Conservation (phyloP, 2,797 vertebrate species). For the Onychomys torridus region DNA sequence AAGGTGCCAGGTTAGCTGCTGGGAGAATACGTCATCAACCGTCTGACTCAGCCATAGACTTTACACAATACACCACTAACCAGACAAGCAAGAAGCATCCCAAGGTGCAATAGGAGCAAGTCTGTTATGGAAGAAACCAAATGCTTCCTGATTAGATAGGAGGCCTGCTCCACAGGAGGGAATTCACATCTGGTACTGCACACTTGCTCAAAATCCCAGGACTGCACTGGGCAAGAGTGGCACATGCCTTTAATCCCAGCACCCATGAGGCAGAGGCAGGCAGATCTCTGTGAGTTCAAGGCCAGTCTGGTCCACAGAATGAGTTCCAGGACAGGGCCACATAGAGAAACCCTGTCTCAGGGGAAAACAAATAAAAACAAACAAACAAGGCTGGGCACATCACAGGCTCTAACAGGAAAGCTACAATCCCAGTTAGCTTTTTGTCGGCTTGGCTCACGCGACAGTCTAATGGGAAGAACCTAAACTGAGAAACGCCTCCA, state of each 20-base stretch:
- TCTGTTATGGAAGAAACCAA: neutral
- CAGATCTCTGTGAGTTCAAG: neutral
- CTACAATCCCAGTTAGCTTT: neutral
- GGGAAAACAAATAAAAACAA: too few relatives aligned
- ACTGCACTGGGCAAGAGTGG: neutral
- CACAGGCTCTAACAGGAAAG: neutral
- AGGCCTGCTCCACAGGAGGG: neutral
- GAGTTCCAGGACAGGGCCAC: neutral
- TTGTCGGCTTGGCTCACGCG: neutral
- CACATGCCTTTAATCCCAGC: neutral
- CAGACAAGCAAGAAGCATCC: neutral
- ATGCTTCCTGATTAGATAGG: neutral
- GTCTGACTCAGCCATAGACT: neutral
- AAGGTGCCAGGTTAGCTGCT: neutral
- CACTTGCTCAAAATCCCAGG: too few relatives aligned
- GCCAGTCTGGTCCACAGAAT: neutral
- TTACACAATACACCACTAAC: neutral
- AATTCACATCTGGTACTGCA: neutral
- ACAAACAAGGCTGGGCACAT: too few relatives aligned
- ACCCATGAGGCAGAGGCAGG: neutral
- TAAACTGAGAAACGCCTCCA: neutral
- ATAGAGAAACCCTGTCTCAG: too few relatives aligned
- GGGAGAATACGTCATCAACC: too few relatives aligned
- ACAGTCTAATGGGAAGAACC: neutral
- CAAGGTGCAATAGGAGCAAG: rapidly evolving